Evolutionary conservation across 2,888 invertebrate genomes (phyloP).

Genomic region (Entomobrya multifasciata): DNA sequence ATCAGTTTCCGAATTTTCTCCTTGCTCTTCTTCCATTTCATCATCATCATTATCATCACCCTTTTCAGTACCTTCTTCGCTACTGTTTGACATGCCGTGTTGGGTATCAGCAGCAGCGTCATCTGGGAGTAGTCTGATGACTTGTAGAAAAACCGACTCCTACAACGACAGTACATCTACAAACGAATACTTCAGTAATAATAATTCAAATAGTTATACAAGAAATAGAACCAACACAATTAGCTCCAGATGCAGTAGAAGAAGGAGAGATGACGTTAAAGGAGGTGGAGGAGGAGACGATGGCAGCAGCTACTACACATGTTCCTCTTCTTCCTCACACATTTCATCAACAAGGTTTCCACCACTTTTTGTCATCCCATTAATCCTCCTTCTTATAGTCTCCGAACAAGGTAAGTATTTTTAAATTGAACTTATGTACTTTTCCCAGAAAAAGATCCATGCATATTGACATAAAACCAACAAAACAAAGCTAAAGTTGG

Average conservation of each 20-base stretch:
- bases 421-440: background rate
- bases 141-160: conserved; percentile 30
- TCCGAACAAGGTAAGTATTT: conserved; percentile 79
- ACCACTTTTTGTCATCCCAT: conserved; percentile 75
- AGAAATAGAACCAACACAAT: background rate
- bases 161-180: background rate
- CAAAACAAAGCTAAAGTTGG: too few species aligned
- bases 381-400: conserved; percentile 78
- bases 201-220: background rate
- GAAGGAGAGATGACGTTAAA: background rate
- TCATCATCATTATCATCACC: background rate
- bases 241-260: background rate
- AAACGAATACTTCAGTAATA: conserved; percentile 8
- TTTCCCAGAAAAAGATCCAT: background rate
- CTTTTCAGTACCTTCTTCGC: conserved; percentile 21
- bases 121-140: background rate
- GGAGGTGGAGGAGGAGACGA: background rate
- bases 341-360: conserved; percentile 35
- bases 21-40: conserved; percentile 1
- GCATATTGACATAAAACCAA: background rate
- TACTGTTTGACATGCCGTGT: too few species aligned
- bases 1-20: conserved; percentile 34
- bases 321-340: background rate
- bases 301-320: background rate
- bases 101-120: background rate